phyloP scores from a whole-genome alignment of 2,113 vertebrate genomes.

The Trinectes maculatus region DNA sequence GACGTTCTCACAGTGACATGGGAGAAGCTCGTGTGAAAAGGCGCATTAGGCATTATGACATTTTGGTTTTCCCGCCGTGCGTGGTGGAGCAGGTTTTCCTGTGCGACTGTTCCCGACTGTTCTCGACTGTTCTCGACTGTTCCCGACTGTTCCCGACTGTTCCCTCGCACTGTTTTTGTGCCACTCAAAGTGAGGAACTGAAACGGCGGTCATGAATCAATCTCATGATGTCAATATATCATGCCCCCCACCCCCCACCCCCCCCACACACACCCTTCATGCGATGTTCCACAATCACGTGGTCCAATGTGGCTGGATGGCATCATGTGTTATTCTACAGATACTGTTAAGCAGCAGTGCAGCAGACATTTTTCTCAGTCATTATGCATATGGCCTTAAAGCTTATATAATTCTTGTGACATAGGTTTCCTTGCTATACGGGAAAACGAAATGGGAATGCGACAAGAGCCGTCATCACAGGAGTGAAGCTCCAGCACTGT shows the following conservation, averaged over 20 bases:
- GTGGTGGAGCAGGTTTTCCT: too few species aligned
- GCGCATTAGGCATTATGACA: too few species aligned
- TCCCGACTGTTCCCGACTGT: too few species aligned
- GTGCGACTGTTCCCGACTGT: too few species aligned
- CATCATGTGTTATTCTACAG: conserved; percentile 3
- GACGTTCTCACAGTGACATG: too few species aligned
- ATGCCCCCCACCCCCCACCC: not conserved
- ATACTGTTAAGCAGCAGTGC: not conserved
- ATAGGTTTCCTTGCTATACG: not conserved
- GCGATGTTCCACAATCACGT: conserved; percentile 13
- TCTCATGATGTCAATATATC: conserved; percentile 25
- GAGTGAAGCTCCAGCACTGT: conserved; percentile 48
- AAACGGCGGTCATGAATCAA: conserved; percentile 60
- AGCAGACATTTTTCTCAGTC: not conserved
- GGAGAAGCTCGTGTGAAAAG: too few species aligned
- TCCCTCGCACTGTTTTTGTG: too few species aligned
- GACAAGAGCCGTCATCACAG: conserved; percentile 15
- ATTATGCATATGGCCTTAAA: not conserved
- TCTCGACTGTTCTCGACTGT: too few species aligned
- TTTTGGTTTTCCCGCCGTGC: too few species aligned
- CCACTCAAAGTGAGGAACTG: conserved; percentile 39
- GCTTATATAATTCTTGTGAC: not conserved
- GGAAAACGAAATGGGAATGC: not conserved
- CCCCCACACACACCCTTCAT: not conserved
- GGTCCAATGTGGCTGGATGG: conserved; percentile 31